A percentile compares a stretch with the other conserved stretches of the same genome.
These are phyloP conservation scores for Chelonus formosanus DNA, from an alignment of 2,888 invertebrate species.

Conservation along the genomic window DNA sequence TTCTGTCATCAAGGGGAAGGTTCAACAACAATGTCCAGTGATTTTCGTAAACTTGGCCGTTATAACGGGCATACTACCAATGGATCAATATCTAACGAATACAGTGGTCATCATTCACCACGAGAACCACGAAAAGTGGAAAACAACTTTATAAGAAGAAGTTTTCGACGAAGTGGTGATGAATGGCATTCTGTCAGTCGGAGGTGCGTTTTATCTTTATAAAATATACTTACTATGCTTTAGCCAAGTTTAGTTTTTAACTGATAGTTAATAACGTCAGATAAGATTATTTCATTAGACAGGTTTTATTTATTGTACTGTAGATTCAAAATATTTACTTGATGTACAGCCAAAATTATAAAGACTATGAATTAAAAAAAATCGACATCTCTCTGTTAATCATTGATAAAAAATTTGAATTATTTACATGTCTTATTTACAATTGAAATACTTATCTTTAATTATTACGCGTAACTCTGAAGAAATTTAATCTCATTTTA, in stretches of 20 bases:
- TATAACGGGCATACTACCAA: slow-evolving; percentile 54
- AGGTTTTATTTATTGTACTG: too few relatives aligned
- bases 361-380: too few relatives aligned
- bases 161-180: slow-evolving; percentile 61
- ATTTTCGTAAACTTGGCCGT: slow-evolving; percentile 53
- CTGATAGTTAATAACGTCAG: too few relatives aligned
- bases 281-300: too few relatives aligned
- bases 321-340: too few relatives aligned
- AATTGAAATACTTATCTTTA: too few relatives aligned
- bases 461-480: too few relatives aligned
- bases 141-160: slow-evolving; percentile 59
- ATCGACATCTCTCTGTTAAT: too few relatives aligned
- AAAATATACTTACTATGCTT: slow-evolving; percentile 15
- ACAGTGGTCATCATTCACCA: slow-evolving; percentile 59
- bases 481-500: too few relatives aligned
- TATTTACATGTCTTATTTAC: too few relatives aligned
- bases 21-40: slow-evolving; percentile 54
- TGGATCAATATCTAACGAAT: slow-evolving; percentile 55
- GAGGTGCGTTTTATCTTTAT: slow-evolving; percentile 57
- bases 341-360: too few relatives aligned
- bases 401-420: too few relatives aligned
- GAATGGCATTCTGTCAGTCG: slow-evolving; percentile 63
- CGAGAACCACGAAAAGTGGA: slow-evolving; percentile 62
- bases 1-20: slow-evolving; percentile 55
- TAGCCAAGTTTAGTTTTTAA: background rate